Conservation (phyloP, 2,113 vertebrate species). For the Hypomesus transpacificus region DNA sequence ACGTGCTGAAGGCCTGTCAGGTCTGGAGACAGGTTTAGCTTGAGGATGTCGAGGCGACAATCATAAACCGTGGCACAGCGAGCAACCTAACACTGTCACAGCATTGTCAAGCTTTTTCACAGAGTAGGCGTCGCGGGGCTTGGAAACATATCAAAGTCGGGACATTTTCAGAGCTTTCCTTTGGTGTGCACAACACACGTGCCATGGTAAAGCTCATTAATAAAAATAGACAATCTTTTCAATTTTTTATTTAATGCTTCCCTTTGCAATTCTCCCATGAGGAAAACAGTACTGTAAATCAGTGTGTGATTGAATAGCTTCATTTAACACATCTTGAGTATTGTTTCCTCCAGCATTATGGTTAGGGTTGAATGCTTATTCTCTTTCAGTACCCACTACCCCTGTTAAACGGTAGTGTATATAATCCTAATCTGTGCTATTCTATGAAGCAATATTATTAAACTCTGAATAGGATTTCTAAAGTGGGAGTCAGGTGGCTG, state of each 20-base stretch:
- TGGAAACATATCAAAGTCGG: constrained; percentile 1
- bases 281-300: constrained; percentile 14
- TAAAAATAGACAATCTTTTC: constrained; percentile 35
- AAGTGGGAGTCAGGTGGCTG: too few species aligned
- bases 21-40: constrained; percentile 39
- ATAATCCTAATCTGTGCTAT: too few species aligned
- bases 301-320: constrained; percentile 2
- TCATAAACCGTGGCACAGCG: too few species aligned
- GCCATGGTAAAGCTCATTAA: constrained; percentile 50
- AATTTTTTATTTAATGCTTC: constrained; percentile 15
- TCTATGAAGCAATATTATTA: too few species aligned
- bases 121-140: background rate
- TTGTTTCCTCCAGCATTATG: background rate
- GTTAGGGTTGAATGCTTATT: background rate
- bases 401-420: background rate
- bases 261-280: constrained; percentile 27
- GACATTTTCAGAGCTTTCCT: constrained; percentile 42
- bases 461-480: too few species aligned
- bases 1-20: constrained; percentile 49
- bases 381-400: background rate
- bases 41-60: too few species aligned
- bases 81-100: constrained; percentile 5
- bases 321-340: constrained; percentile 19
- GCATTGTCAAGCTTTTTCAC: constrained; percentile 52
- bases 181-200: constrained; percentile 55